These are phyloP conservation scores for Philhelius pedissequus DNA, from an alignment of 2,888 invertebrate genomes.

Conservation along the genomic window DNA sequence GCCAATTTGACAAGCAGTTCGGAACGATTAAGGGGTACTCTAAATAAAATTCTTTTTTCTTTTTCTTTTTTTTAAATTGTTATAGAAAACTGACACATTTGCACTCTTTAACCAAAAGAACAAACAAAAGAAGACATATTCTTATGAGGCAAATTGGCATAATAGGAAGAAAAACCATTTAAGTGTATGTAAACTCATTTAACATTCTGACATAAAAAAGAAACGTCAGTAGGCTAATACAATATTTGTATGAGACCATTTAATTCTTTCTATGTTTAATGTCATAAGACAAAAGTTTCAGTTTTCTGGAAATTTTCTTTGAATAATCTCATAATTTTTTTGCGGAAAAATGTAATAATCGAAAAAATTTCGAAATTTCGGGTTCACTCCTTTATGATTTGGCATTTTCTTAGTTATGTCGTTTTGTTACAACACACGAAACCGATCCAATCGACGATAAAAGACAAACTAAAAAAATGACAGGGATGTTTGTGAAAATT, in stretches of 20 bases:
- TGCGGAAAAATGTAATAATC: neutral
- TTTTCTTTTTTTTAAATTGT: neutral
- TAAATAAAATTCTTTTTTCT: neutral
- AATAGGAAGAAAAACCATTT: neutral
- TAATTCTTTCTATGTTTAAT: neutral
- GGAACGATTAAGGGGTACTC: neutral
- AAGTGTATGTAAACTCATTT: neutral
- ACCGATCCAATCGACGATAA: no score
- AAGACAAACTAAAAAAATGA: no score
- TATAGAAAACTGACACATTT: neutral
- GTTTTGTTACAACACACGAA: neutral
- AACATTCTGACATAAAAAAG: neutral
- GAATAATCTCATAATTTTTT: neutral
- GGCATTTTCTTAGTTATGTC: neutral
- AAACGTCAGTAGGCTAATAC: no score
- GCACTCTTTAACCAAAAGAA: neutral
- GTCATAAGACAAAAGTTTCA: neutral
- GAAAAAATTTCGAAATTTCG: neutral
- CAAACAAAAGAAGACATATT: no score
- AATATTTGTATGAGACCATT: neutral
- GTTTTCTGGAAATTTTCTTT: neutral
- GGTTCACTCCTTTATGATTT: no score
- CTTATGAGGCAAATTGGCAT: neutral
- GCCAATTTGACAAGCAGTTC: neutral
- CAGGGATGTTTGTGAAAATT: no score